A percentile compares a stretch with the other conserved stretches of the same genome.
Evolutionary conservation across 2,797 vertebrate species (phyloP).

Genomic region (Liparis tanakae): DNA sequence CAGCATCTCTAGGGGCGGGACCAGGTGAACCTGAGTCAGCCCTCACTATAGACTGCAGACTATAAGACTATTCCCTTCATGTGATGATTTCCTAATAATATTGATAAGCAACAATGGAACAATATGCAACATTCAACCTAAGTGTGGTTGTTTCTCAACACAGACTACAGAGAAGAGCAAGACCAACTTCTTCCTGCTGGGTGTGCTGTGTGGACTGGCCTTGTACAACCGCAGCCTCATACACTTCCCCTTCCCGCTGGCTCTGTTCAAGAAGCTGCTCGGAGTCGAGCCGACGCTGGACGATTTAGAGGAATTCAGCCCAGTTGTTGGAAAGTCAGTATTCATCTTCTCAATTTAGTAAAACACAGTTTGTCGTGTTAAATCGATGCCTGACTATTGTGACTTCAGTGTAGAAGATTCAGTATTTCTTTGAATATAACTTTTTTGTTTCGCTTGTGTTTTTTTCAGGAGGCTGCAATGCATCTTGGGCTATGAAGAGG

Average conservation of each 20-base stretch:
- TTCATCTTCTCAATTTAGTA: not conserved
- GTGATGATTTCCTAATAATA: not conserved
- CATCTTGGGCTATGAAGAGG: conserved; percentile 84
- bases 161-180: conserved; percentile 86
- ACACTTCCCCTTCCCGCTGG: conserved; percentile 92
- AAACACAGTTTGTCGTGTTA: not conserved
- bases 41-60: too few species aligned
- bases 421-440: not conserved
- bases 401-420: not conserved
- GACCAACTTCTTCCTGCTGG: conserved; percentile 87
- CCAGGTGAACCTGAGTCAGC: too few species aligned
- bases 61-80: too few species aligned
- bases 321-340: conserved; percentile 81
- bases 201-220: conserved; percentile 93
- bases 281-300: conserved; percentile 86
- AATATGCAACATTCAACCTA: not conserved
- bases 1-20: too few species aligned
- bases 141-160: conserved; percentile 25
- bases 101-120: not conserved
- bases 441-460: not conserved
- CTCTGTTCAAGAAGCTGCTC: conserved; percentile 94
- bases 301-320: conserved; percentile 89
- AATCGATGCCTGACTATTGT: not conserved
- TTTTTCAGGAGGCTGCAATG: conserved; percentile 85
- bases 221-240: conserved; percentile 91